Conservation (phyloP, 1,140 invertebrate genomes). For the Zaprionus nigranus region DNA sequence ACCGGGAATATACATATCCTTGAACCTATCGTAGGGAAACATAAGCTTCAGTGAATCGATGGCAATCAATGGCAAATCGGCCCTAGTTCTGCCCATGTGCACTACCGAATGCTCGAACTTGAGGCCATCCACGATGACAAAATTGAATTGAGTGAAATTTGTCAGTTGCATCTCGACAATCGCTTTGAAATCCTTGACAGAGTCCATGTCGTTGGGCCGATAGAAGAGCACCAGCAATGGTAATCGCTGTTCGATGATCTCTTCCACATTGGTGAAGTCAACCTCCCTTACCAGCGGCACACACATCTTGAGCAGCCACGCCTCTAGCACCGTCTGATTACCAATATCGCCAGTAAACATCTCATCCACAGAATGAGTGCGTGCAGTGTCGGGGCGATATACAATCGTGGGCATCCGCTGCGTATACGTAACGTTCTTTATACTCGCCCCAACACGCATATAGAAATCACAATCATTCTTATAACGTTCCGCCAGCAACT, state of each 20-base stretch:
- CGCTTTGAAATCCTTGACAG: constrained; percentile 54
- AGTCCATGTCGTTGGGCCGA: constrained; percentile 22
- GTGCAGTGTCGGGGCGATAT: constrained; percentile 53
- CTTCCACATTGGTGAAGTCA: constrained; percentile 59
- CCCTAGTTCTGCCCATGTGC: constrained; percentile 35
- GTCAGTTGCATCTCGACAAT: constrained; percentile 54
- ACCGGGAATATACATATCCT: constrained; percentile 50
- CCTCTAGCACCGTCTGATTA: constrained; percentile 19
- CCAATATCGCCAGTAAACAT: neutral
- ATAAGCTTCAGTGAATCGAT: constrained; percentile 61
- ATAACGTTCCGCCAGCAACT: constrained; percentile 44
- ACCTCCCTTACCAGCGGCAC: constrained; percentile 56
- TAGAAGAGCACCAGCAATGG: constrained; percentile 58
- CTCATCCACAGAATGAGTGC: constrained; percentile 43
- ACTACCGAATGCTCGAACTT: constrained; percentile 52
- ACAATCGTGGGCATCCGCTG: constrained; percentile 28
- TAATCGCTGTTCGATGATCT: constrained; percentile 57
- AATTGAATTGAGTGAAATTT: constrained; percentile 39
- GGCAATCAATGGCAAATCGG: constrained; percentile 57
- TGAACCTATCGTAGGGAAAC: constrained; percentile 39
- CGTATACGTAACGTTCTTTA: constrained; percentile 24
- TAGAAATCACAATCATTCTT: constrained; percentile 67
- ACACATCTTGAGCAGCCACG: constrained; percentile 46
- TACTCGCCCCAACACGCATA: constrained; percentile 1
- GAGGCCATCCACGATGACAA: constrained; percentile 46